Evolutionary conservation across 2,888 invertebrate genomes (phyloP), one percentile per base, ranked within the genome.

Genomic region (Brachypalpus laphriformis): DNA sequence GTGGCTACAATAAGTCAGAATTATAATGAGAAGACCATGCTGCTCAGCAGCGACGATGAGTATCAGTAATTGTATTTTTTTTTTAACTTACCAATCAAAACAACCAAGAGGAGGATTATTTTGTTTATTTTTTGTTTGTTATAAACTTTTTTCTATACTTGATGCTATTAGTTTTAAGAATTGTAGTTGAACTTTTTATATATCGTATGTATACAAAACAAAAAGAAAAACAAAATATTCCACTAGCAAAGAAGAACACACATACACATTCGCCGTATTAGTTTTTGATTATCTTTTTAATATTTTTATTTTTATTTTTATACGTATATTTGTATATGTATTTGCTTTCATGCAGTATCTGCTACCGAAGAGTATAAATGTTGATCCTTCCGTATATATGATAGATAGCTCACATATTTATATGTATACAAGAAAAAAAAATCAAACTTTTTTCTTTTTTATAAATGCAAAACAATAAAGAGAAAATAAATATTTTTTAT

Each of bases 1-100:
- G 96, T 96, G 72, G 95, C 96, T 37, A 96, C 96, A 89, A 96
- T 96, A 91, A 94, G 95, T 88, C 95, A 96, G 89, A 96, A 96
- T 92, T 98, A 98, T 93, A 98, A 97, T 92, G 98, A 98, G 94
- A 98, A 98, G 93, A 98, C 98, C 42, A 98, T 98, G 93, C 94
- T 98, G 87, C 94, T 98, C 88, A 98, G 97, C 93, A 98, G 98
- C 87, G 98, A 98, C 91, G 98, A 98, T 92, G 98, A 98, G 92
- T 97, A 97, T 92, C 97, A 97, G 93, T 97, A 91, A 87, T 70
- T 68, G 34, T 49, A 14, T 49, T 4, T 20, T 20, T 22, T 37
- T 28, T 40, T n/a, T 54, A 76, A 47, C 61, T 63, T 51, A 22
- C 22, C 31, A 68, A 56, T 25, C 54, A n/a, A 20, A 66, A 65